Evolutionary conservation across 2,888 invertebrate species (phyloP).

Genomic region (Ophion ventricosus): DNA sequence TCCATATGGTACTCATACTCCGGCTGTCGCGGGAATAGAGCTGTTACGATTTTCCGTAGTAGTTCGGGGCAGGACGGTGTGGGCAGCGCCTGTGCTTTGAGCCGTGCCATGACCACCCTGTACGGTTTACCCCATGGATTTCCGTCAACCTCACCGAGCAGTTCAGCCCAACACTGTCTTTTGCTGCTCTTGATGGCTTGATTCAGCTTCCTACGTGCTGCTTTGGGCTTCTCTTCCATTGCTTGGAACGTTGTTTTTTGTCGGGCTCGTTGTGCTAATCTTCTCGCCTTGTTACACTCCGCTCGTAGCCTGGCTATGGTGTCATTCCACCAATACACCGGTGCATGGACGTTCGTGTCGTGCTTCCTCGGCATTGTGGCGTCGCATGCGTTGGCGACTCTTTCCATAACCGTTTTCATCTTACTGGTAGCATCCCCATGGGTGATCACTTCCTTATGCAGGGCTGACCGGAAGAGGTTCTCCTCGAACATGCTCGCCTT

Average conservation of each 20-base stretch:
- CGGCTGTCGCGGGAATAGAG: conserved; percentile 46
- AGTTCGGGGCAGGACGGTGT: conserved; percentile 59
- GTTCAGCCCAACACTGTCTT: conserved; percentile 34
- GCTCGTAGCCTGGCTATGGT: conserved; percentile 27
- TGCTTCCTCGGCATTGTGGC: conserved; percentile 54
- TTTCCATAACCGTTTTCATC: conserved; percentile 31
- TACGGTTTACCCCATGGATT: conserved; percentile 64
- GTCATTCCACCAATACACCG: conserved; percentile 61
- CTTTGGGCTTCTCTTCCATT: conserved; percentile 19
- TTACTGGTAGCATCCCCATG: conserved; percentile 24
- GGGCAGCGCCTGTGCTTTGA: conserved; percentile 48
- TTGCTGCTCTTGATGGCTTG: conserved; percentile 47
- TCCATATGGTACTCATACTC: background rate
- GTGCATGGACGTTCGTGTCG: conserved; percentile 22
- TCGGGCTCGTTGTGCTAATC: conserved; percentile 15
- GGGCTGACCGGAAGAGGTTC: conserved; percentile 1
- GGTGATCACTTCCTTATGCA: conserved; percentile 12
- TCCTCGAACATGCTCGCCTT: conserved; percentile 28
- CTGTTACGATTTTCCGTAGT: conserved; percentile 60
- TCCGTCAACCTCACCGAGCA: conserved; percentile 45
- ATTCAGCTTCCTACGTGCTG: conserved; percentile 34
- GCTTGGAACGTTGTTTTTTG: background rate
- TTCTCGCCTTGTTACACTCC: background rate
- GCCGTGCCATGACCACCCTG: conserved; percentile 57
- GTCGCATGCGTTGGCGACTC: conserved; percentile 56